phyloP scores from a whole-genome alignment of 2,113 vertebrate genomes.

The Sciurus niger region DNA sequence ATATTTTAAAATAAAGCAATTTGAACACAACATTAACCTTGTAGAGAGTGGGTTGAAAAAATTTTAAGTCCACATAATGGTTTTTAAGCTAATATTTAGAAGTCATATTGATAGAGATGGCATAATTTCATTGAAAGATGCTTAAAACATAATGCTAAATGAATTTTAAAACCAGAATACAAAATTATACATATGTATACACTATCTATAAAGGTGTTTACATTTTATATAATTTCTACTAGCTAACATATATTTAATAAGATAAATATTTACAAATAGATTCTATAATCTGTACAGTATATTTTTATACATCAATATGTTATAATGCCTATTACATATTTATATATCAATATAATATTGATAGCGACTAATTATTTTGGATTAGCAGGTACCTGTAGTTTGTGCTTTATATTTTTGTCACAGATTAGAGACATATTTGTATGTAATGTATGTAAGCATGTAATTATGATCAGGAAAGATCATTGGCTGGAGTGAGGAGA shows the following conservation, averaged over 20 bases:
- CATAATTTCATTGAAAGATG: not conserved
- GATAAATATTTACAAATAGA: not conserved
- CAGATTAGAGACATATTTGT: not conserved
- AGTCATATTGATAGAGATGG: not conserved
- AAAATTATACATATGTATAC: not conserved
- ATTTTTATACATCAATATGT: not conserved
- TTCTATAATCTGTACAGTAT: not conserved
- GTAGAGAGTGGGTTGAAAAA: not conserved
- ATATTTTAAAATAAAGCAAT: conserved; percentile 21
- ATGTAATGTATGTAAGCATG: not conserved
- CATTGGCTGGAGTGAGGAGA: not conserved
- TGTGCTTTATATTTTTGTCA: not conserved
- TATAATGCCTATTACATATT: not conserved
- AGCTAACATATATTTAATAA: not conserved
- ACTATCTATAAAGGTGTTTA: not conserved
- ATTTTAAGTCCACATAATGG: not conserved
- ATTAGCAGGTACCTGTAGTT: not conserved
- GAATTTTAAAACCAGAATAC: conserved; percentile 2
- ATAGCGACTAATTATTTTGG: not conserved
- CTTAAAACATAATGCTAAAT: not conserved
- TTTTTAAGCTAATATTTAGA: conserved; percentile 19
- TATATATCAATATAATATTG: not conserved
- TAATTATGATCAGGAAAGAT: not conserved
- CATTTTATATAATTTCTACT: not conserved
- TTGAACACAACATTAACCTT: not conserved